Base-by-base conservation (phyloP, 2,888 invertebrate species). In the Drosophila borealis region DNA sequence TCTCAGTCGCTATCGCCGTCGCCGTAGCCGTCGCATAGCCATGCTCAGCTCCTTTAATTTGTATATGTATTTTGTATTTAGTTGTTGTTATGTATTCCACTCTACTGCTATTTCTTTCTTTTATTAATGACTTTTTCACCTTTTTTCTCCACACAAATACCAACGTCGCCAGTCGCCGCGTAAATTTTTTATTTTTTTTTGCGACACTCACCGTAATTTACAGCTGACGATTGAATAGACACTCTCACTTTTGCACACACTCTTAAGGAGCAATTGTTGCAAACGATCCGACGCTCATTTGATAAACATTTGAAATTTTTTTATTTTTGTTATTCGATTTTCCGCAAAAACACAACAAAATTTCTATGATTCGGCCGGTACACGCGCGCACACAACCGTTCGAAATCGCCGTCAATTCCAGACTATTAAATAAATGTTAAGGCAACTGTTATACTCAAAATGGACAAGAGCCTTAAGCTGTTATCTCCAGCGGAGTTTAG, bases 51-150 rank as follows among this genome's bases (percentile, higher is more conserved):
- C 71, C 80, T 81, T 80, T 74, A 49, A 48, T 57, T 61, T 73
- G 57, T 66, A 65, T 61, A 50, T 70, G 46, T 69, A 60, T 57
- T 62, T 65, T 54, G 33, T 45, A 55, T 55, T 64, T 74, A 65
- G 62, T 72, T 78, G 67, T 73, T 73, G 48, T 68, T 69, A 48
- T 55, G 53, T 81, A 68, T 71, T 73, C 14, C 65, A 65, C 72
- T 72, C 54, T 67, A 71, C 74, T 71, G 65, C 63, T 74, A 71
- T 75, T 76, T 70, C 66, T 74, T 77, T 59, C 68, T 70, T 76
- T 82, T 81, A 73, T 75, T 83, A 80, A 78, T 81, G 89, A 81
- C 79, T 82, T 89, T 85, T 88, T 75, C 88, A 89, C 86, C 82
- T 87, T 77, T 70, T 71, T 66, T 54, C 10, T 37, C 37, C 69